A percentile compares a stretch with the other conserved stretches of the same genome.
Evolutionary conservation across 2,888 invertebrate genomes (phyloP).

Genomic region (Ditula angustiorana): DNA sequence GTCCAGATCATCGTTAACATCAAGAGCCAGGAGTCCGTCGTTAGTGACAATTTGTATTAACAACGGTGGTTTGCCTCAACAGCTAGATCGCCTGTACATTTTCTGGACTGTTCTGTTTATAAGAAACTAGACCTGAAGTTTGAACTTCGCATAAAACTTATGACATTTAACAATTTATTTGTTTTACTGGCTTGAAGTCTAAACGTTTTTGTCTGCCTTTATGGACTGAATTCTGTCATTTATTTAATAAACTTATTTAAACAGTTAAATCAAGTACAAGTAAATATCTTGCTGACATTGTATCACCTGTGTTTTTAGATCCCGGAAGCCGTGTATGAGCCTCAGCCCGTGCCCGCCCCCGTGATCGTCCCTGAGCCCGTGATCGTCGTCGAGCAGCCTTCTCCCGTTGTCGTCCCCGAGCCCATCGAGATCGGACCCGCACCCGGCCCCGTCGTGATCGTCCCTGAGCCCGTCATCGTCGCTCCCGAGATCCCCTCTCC

Average conservation of each 20-base stretch:
- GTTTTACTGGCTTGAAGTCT: too few species aligned
- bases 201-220: too few species aligned
- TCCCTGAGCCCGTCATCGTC: constrained; percentile 26
- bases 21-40: constrained; percentile 37
- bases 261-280: too few species aligned
- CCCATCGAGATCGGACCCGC: constrained; percentile 3
- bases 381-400: constrained; percentile 25
- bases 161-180: not conserved
- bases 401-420: constrained; percentile 17
- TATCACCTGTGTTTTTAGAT: too few species aligned
- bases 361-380: constrained; percentile 34
- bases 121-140: not conserved
- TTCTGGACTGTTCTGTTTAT: not conserved
- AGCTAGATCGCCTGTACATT: not conserved
- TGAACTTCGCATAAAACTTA: not conserved
- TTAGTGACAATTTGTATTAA: not conserved
- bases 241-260: too few species aligned
- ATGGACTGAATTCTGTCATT: too few species aligned
- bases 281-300: too few species aligned
- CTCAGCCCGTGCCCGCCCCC: constrained; percentile 16
- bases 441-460: constrained; percentile 8
- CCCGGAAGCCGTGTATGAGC: constrained; percentile 37
- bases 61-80: not conserved
- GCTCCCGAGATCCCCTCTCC: constrained; percentile 42
- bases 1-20: constrained; percentile 48